phyloP scores from a whole-genome alignment of 92 coral and sea anemone species.

The Actinostola sp. region DNA sequence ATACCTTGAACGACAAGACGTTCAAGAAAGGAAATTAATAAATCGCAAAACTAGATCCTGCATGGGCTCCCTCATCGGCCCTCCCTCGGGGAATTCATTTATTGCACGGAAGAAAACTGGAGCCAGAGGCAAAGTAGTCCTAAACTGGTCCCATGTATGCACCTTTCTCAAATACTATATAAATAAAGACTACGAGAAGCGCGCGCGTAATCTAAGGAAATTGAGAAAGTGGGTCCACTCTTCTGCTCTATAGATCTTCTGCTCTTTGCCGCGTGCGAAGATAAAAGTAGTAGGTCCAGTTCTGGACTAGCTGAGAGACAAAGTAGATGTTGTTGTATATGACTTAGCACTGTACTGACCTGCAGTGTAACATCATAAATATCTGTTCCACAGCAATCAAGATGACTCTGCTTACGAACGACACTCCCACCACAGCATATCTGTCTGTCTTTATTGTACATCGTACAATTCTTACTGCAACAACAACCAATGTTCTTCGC shows the following conservation, averaged over 20 bases:
- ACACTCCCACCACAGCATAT: conserved; percentile 29
- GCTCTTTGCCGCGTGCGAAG: too few relatives aligned
- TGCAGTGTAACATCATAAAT: conserved; percentile 37
- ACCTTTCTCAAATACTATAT: too few relatives aligned
- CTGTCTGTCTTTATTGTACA: conserved; percentile 8
- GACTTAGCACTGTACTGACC: neutral
- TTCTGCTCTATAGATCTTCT: too few relatives aligned
- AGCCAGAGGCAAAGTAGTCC: too few relatives aligned
- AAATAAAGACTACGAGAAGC: neutral
- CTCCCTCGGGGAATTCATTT: neutral
- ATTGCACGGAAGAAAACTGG: too few relatives aligned
- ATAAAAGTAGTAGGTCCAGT: too few relatives aligned
- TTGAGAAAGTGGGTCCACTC: too few relatives aligned
- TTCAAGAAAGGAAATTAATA: neutral
- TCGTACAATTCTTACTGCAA: conserved; percentile 5
- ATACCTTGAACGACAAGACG: conserved; percentile 4
- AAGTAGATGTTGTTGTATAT: neutral
- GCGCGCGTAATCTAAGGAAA: too few relatives aligned
- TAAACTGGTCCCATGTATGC: too few relatives aligned
- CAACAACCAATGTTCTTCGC: conserved; percentile 19
- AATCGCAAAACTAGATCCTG: neutral
- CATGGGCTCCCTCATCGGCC: neutral
- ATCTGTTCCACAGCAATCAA: conserved; percentile 36
- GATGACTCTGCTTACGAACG: neutral
- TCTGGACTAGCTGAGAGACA: too few relatives aligned